Evolutionary conservation across 2,888 invertebrate genomes (phyloP), one percentile per base, ranked within the genome.

Genomic region (Erebia palarica): DNA sequence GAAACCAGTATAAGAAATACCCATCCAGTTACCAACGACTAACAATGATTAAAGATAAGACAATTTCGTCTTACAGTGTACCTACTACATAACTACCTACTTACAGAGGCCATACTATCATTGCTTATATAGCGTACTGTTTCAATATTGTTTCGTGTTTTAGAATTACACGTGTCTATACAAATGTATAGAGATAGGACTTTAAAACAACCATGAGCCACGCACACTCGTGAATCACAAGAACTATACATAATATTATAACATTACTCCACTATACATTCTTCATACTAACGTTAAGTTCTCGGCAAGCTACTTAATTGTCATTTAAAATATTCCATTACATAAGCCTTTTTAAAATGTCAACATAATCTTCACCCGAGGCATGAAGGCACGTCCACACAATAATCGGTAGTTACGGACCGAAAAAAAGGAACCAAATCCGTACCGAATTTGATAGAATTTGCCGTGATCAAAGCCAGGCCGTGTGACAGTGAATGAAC

Each of bases 361-460:
- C 65, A 60, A 55, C 69, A 63, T 73, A 73, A 73, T 73, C 73
- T 66, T 13, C 57, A 11, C 21, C 64, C 58, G 47, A 66, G 66
- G 47, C 65, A 58, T 69, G 65, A 71, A 73, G 67, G 63, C 74
- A 74, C 74, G 74, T 74, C 57, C 61, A 65, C 68, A 74, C 61
- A 51, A 58, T 63, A 44, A 36, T 44, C 53, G 55, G 27, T 13
- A n/a, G n/a, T n/a, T n/a, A 9, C 21, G 42, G 7, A 53, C 44
- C 16, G 13, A 13, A 36, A 61, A 61, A 57, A 66, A 55, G 27
- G 9, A 65, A 57, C n/a, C 49, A 53, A 36, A 59, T 68, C 68
- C 49, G 60, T 27, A 58, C 70, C 67, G 67, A 67, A 67, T 60
- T 65, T 44, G 65, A 73, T 68, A 71, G 66, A 73, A 73, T 73